Evolutionary conservation across 2,888 invertebrate species (phyloP), one percentile per base, ranked within the genome.

Genomic region (Diabrotica balteata): DNA sequence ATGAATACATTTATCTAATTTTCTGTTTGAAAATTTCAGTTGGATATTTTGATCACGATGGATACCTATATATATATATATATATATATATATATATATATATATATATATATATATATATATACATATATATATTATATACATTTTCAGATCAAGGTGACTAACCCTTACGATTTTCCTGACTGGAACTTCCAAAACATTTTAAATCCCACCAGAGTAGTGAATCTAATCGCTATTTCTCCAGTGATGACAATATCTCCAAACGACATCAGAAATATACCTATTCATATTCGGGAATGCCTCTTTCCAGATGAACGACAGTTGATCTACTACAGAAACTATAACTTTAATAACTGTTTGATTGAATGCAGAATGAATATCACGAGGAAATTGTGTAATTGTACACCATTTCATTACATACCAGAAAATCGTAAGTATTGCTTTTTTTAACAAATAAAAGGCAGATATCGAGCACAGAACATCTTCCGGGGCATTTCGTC

Each of bases 291-390:
- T 53, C 83, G 92, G 9, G 85, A 87, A 53, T 92, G 92, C 74
- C 83, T 89, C 63, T 90, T 89, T 75, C 77, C 81, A 7, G 81
- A 88, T 59, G 91, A 92, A 85, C 78, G 78, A 46, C 84, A 75
- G 73, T 83, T 80, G 75, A 81, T 72, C 78, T 73, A 76, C 67
- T 79, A 79, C 62, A 68, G 62, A 7, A 83, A 84, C 7, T 91
- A 91, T 75, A 88, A 89, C 0, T 90, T 88, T 69, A 86, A 88
- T 70, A 92, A 92, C 79, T 92, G 92, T 75, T 84, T 90, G 83
- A 85, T 86, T 0, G 87, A 87, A 72, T 88, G 89, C 75, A 86
- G 88, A 47, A 82, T 87, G 17, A 79, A 82, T 51, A 78, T 86
- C 52, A 81, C 87, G 0, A 81, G 81, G 22, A 77, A 79, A 6